Evolutionary conservation across 2,888 invertebrate species (phyloP).

Genomic region (Axea sp.): DNA sequence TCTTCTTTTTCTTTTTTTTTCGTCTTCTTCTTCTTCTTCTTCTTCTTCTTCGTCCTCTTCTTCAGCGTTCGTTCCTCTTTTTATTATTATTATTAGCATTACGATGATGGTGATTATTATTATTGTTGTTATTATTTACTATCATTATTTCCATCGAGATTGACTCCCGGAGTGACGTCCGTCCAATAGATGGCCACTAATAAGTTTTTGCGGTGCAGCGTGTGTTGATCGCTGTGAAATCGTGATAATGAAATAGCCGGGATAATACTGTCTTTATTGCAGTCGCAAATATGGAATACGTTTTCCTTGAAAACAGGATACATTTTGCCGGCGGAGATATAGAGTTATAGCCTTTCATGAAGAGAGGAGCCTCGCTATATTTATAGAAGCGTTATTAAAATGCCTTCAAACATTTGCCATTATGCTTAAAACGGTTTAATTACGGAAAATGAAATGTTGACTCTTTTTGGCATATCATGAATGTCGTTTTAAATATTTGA

Average conservation of each 20-base stretch:
- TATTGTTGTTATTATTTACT: conserved; percentile 53
- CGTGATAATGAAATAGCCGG: conserved; percentile 60
- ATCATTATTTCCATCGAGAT: conserved; percentile 65
- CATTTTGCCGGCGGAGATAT: conserved; percentile 49
- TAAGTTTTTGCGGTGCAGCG: conserved; percentile 55
- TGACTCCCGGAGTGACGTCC: conserved; percentile 62
- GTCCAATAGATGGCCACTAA: conserved; percentile 65
- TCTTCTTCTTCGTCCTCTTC: no score
- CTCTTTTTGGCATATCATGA: conserved; percentile 44
- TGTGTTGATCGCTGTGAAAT: conserved; percentile 58
- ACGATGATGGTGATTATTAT: no score
- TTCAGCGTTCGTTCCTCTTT: no score
- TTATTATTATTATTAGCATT: no score
- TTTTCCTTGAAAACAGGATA: conserved; percentile 61
- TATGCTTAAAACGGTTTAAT: conserved; percentile 59
- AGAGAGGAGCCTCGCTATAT: conserved; percentile 31
- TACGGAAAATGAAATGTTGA: conserved; percentile 58
- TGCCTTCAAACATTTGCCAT: conserved; percentile 58
- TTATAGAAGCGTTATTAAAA: conserved; percentile 61
- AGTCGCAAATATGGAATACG: conserved; percentile 59
- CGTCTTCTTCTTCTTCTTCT: no score
- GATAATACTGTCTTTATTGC: conserved; percentile 61
- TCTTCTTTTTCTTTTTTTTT: background rate
- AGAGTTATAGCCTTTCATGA: conserved; percentile 51
- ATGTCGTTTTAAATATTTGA: conserved; percentile 53